Conservation (phyloP, 2,888 invertebrate species). For the Ectemnius cavifrons region DNA sequence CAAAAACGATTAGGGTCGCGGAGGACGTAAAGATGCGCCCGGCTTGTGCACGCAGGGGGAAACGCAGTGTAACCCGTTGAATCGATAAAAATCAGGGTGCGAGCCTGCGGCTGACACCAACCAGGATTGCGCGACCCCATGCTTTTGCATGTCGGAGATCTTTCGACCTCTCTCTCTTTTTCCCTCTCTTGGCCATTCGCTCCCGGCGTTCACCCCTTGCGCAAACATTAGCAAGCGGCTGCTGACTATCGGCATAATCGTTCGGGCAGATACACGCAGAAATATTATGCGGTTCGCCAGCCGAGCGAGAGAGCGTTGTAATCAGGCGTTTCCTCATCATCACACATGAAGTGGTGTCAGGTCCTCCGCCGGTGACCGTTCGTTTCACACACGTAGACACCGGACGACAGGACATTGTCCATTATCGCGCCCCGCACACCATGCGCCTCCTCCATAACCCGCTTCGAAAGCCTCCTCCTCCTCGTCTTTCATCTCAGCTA, state of each 20-base stretch:
- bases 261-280: slow-evolving; percentile 50
- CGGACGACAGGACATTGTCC: slow-evolving; percentile 75
- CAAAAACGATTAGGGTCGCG: slow-evolving; percentile 11
- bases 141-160: slow-evolving; percentile 2
- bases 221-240: slow-evolving; percentile 16
- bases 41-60: not conserved
- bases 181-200: slow-evolving; percentile 21
- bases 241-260: slow-evolving; percentile 48
- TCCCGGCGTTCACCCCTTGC: no score
- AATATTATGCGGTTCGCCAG: slow-evolving; percentile 49
- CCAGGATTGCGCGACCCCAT: slow-evolving; percentile 25
- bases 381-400: slow-evolving; percentile 62
- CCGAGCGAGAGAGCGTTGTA: slow-evolving; percentile 62
- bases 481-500: not conserved
- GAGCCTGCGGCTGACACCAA: slow-evolving; percentile 11
- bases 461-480: not conserved
- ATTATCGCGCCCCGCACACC: slow-evolving; percentile 64
- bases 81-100: slow-evolving; percentile 43
- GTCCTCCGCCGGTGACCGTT: slow-evolving; percentile 60
- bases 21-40: not conserved
- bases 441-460: no score
- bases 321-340: slow-evolving; percentile 77
- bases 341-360: slow-evolving; percentile 70
- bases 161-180: slow-evolving; percentile 4
- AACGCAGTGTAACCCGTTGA: slow-evolving; percentile 25